Conservation (phyloP, 2,797 vertebrate species). For the Gallinago nigripennis region DNA sequence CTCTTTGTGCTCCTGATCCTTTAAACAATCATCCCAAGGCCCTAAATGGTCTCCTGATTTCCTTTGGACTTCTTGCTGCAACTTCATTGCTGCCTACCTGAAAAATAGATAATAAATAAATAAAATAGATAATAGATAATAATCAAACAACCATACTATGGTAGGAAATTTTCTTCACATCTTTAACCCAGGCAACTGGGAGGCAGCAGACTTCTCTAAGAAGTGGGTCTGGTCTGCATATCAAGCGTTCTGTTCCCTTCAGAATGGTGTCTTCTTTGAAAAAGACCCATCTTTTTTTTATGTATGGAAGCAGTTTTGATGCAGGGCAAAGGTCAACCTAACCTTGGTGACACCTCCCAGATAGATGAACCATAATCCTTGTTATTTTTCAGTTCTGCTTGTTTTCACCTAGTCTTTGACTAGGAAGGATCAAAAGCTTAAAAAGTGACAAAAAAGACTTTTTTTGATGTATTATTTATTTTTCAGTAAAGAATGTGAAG, state of each 20-base stretch:
- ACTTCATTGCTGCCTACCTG: not conserved
- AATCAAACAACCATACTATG: not conserved
- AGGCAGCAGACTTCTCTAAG: not conserved
- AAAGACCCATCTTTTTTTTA: not conserved
- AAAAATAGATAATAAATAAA: not conserved
- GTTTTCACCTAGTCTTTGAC: not conserved
- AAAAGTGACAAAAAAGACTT: not conserved
- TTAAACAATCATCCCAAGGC: not conserved
- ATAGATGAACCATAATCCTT: not conserved
- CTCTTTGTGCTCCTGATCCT: not conserved
- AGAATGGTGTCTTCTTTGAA: not conserved
- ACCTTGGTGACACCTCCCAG: not conserved
- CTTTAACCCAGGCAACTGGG: not conserved
- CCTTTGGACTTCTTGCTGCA: not conserved
- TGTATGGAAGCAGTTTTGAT: not conserved
- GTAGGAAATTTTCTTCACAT: not conserved
- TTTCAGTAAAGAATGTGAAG: slow-evolving; percentile 29
- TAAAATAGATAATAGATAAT: not conserved
- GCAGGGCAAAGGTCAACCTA: not conserved
- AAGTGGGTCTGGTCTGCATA: too few relatives aligned
- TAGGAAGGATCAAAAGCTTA: slow-evolving; percentile 59
- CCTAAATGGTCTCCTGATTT: not conserved
- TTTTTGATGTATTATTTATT: slow-evolving; percentile 58
- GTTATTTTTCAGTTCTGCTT: not conserved
- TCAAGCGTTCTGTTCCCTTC: not conserved